These are phyloP conservation scores for Columba janthina DNA, from an alignment of 2,113 vertebrate genomes.

Conservation along the genomic window DNA sequence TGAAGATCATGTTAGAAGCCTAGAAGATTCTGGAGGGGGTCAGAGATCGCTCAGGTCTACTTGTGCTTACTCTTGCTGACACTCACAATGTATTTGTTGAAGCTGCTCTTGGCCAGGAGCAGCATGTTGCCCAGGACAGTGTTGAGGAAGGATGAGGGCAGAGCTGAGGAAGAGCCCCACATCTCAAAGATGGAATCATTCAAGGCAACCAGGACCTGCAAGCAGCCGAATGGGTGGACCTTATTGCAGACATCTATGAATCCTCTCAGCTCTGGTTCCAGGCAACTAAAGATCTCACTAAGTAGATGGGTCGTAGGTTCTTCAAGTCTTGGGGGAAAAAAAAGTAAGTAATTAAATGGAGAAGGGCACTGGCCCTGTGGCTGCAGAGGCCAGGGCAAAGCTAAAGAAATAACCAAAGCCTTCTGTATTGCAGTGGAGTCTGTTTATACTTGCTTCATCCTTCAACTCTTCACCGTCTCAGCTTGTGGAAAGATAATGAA, in stretches of 20 bases:
- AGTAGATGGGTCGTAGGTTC: background rate
- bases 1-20: background rate
- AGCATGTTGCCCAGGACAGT: conserved; percentile 11
- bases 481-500: background rate
- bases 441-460: background rate
- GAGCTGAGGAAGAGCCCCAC: background rate
- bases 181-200: background rate
- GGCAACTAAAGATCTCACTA: conserved; percentile 9
- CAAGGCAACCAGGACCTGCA: conserved; percentile 45
- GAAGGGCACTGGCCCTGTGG: background rate
- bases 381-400: background rate
- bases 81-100: conserved; percentile 59
- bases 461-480: background rate
- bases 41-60: background rate
- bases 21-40: background rate
- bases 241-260: conserved; percentile 50
- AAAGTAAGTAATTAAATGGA: background rate
- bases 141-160: conserved; percentile 14
- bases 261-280: conserved; percentile 40
- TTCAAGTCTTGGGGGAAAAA: background rate
- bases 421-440: background rate
- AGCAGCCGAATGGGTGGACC: conserved; percentile 1
- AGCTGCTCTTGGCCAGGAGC: conserved; percentile 54
- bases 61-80: background rate
- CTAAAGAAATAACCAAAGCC: background rate